phyloP scores from a whole-genome alignment of 35 echinoderm and acorn worm species.

The Amphiura filiformis region DNA sequence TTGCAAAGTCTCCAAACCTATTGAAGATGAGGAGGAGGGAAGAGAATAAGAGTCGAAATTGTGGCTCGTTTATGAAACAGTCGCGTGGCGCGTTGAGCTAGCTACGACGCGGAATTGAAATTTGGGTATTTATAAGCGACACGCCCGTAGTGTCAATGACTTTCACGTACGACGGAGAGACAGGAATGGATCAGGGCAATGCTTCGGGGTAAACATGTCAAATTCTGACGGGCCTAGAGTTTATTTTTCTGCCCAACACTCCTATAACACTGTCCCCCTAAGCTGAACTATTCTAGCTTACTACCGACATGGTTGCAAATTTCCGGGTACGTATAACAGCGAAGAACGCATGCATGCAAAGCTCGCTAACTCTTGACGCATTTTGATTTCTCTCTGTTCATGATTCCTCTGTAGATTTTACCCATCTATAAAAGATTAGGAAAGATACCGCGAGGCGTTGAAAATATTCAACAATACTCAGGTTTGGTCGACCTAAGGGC shows the following conservation, averaged over 20 bases:
- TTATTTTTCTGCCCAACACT: background rate
- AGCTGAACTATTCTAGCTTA: background rate
- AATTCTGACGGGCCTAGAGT: background rate
- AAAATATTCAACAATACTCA: background rate
- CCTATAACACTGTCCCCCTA: background rate
- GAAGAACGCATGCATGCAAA: background rate
- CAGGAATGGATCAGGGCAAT: background rate
- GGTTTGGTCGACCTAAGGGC: background rate
- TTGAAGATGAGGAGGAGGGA: background rate
- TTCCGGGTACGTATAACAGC: background rate
- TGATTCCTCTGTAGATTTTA: background rate
- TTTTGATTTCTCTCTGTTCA: background rate
- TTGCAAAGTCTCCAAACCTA: background rate
- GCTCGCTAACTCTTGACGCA: background rate
- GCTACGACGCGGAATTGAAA: background rate
- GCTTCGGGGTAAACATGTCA: background rate
- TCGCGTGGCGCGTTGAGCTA: background rate
- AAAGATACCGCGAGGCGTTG: background rate
- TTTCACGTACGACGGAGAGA: background rate
- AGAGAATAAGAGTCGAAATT: background rate
- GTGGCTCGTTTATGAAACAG: background rate
- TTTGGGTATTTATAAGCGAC: background rate
- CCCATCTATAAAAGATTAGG: background rate
- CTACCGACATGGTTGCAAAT: background rate
- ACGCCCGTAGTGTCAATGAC: constrained; percentile 5